Evolutionary conservation across 2,888 invertebrate genomes (phyloP).

Genomic region (Craniophora ligustri): DNA sequence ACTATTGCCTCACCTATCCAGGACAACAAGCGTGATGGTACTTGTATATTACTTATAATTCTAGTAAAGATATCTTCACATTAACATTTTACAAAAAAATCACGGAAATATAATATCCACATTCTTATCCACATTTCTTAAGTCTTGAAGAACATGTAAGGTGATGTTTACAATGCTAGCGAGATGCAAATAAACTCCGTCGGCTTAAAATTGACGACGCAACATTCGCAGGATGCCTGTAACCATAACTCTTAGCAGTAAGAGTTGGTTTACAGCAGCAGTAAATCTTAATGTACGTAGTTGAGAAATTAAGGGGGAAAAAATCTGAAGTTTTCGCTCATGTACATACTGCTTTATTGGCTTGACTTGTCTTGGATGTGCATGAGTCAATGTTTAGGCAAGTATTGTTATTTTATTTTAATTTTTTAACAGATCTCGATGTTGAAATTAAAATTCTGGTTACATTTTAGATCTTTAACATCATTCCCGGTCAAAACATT

Average conservation of each 20-base stretch:
- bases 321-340: conserved; percentile 18
- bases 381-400: no score
- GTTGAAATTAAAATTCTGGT: no score
- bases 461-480: no score
- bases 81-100: neutral
- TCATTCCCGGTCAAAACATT: no score
- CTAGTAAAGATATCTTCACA: no score
- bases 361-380: no score
- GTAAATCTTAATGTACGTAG: conserved; percentile 42
- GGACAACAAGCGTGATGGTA: no score
- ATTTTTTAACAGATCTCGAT: no score
- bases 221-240: conserved; percentile 45
- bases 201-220: conserved; percentile 63
- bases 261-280: conserved; percentile 32
- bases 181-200: conserved; percentile 68
- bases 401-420: no score
- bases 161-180: conserved; percentile 66
- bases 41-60: no score
- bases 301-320: conserved; percentile 19
- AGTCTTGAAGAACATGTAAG: conserved; percentile 43
- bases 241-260: conserved; percentile 46
- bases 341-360: no score
- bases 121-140: conserved; percentile 24
- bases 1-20: no score
- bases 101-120: neutral